These are phyloP conservation scores for Cydia strobilella DNA, from an alignment of 1,140 invertebrate genomes.

Conservation along the genomic window DNA sequence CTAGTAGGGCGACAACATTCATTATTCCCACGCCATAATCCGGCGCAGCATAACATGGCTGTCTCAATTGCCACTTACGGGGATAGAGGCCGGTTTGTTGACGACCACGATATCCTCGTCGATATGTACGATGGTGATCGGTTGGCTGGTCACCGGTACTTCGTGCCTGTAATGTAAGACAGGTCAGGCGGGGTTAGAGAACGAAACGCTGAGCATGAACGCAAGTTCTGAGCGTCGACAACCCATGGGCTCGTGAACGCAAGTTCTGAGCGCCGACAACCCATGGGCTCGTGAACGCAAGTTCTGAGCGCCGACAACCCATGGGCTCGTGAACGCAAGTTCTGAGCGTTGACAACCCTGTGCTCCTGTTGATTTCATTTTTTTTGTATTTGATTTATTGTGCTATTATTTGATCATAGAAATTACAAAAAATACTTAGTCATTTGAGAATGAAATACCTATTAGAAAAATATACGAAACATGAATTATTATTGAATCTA, in stretches of 20 bases:
- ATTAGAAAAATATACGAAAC: too few species aligned
- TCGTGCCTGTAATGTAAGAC: constrained; percentile 94
- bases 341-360: background rate
- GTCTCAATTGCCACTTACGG: constrained; percentile 92
- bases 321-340: constrained; percentile 37
- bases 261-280: too few species aligned
- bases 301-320: constrained; percentile 44
- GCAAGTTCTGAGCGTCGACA: constrained; percentile 6
- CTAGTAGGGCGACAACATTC: background rate
- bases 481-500: too few species aligned
- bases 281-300: too few species aligned
- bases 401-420: too few species aligned
- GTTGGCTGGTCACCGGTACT: constrained; percentile 96
- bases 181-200: constrained; percentile 60
- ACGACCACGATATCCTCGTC: constrained; percentile 99
- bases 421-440: too few species aligned
- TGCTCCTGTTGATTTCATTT: too few species aligned
- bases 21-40: background rate
- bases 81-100: constrained; percentile 99
- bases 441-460: too few species aligned
- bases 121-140: constrained; percentile 97
- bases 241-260: constrained; percentile 8
- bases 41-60: constrained; percentile 80
- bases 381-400: too few species aligned
- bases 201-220: constrained; percentile 51